Evolutionary conservation across 2,797 vertebrate species (phyloP), one percentile per base, ranked within the genome.

Genomic region (Epinephelus coioides): DNA sequence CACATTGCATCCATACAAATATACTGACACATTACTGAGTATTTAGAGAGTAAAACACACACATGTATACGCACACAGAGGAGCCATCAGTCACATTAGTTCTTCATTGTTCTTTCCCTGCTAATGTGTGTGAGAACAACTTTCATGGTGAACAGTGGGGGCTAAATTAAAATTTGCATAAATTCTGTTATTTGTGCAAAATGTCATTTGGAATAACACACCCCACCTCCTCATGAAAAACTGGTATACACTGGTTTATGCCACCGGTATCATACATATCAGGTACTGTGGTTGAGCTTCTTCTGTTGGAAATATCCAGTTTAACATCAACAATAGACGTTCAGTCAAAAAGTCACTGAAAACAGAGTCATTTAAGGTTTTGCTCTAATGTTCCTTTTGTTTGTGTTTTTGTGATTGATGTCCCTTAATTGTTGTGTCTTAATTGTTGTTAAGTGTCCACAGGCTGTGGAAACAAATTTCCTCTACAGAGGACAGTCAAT

Each of bases 81-180:
- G 0, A 25, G 46, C 49, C 21, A 34, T 34, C 43, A 46, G 69
- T 14, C 59, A 46, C 67, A 65, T 74, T n/a, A 11, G 34, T 69
- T 64, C 7, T 7, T 43, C 17, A 57, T 69, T 79, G 44, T 79
- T 73, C 51, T 69, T 47, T 72, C 40, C 56, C 43, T 57, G 62
- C 55, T 54, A 57, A 62, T 67, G 60, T 38, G 40, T 23, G 23
- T 40, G 54, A 62, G 27, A 61, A 53, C 2, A 27, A 59, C 62
- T 50, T 70, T 55, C 12, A 44, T 17, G 19, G 50, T 34, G 23
- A 65, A 51, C 11, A 18, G 47, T 50, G 57, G 68, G 61, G 34
- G 43, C 18, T n/a, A 50, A 57, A 81, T 68, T 46, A 49, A 54
- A 68, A 83, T 80, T 55, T 71, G 66, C 74, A 89, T 79, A 62